Conservation (phyloP, 2,113 vertebrate species). For the Petrocephalus zakoni region DNA sequence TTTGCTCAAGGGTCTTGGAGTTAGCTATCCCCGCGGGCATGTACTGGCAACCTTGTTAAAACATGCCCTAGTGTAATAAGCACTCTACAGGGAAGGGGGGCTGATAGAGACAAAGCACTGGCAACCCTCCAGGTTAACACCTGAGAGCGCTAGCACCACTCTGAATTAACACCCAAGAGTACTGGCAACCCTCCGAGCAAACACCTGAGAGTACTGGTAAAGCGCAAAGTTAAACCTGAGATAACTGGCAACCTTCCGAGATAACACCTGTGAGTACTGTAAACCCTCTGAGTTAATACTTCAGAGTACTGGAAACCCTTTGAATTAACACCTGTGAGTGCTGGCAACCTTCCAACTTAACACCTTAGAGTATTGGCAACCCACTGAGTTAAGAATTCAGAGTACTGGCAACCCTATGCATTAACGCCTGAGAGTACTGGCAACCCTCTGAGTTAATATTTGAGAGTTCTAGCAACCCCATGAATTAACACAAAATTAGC, state of each 20-base stretch:
- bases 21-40: not conserved
- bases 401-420: no score
- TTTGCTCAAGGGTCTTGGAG: not conserved
- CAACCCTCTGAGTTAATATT: no score
- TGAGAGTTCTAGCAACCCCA: no score
- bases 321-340: not conserved
- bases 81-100: not conserved
- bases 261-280: no score
- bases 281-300: no score
- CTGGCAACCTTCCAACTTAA: not conserved
- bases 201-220: conserved; percentile 4
- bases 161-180: not conserved
- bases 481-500: no score
- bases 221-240: not conserved
- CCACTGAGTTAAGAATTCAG: not conserved
- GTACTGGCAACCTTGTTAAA: not conserved
- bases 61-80: not conserved
- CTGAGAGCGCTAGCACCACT: not conserved
- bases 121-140: not conserved
- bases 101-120: not conserved
- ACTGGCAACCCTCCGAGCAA: not conserved
- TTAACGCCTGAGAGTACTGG: no score
- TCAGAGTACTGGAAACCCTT: not conserved
- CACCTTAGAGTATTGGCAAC: not conserved
- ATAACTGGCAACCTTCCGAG: no score